Percentiles rank a stretch among this genome's conserved stretches.
phyloP scores from a whole-genome alignment of 2,113 vertebrate species.

The Meles meles region DNA sequence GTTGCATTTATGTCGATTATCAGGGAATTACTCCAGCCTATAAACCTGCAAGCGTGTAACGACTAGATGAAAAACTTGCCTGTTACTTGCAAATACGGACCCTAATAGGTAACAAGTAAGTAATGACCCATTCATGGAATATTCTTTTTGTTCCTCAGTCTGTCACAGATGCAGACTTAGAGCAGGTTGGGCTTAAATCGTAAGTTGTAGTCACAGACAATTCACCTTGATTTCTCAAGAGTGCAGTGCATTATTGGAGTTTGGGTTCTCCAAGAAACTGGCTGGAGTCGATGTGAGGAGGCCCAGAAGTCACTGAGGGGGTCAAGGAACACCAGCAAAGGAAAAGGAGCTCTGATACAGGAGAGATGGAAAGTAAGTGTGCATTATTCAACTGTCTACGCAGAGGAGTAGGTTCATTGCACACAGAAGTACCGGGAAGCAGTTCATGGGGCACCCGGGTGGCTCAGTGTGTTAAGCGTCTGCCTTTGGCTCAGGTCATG shows the following conservation, averaged over 20 bases:
- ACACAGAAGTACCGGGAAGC: neutral
- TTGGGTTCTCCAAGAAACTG: neutral
- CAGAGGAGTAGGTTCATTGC: neutral
- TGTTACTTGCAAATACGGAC: neutral
- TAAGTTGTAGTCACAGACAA: neutral
- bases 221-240: neutral
- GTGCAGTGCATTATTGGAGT: neutral
- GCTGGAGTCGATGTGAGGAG: neutral
- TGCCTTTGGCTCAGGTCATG: no score
- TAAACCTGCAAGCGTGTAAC: neutral
- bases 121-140: neutral
- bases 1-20: neutral
- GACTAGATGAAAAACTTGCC: neutral
- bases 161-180: neutral
- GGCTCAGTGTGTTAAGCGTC: no score
- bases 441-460: no score
- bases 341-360: neutral
- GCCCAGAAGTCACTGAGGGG: neutral
- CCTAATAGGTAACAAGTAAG: neutral
- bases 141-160: neutral
- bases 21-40: neutral
- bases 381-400: neutral
- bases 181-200: neutral
- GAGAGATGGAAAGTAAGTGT: neutral
- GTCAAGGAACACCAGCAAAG: neutral